These are phyloP conservation scores for Acleris emargana DNA, from an alignment of 2,888 invertebrate genomes.

Conservation along the genomic window DNA sequence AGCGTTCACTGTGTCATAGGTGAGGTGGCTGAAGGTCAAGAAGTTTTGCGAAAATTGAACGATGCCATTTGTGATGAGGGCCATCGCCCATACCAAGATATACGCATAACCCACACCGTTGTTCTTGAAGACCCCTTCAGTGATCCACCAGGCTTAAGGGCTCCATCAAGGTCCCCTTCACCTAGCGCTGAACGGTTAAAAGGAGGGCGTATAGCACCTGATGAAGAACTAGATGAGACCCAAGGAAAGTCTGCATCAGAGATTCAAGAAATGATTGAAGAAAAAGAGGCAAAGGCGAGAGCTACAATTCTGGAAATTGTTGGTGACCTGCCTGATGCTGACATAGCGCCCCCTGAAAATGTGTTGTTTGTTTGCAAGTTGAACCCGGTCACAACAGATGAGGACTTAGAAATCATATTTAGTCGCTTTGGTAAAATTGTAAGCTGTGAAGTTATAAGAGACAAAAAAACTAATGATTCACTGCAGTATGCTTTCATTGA, in stretches of 20 bases:
- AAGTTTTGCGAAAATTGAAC: constrained; percentile 94
- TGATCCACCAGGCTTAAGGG: constrained; percentile 90
- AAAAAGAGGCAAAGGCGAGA: constrained; percentile 97
- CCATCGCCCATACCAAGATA: constrained; percentile 96
- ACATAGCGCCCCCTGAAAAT: constrained; percentile 99
- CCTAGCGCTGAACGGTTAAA: constrained; percentile 91
- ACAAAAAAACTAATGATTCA: constrained; percentile 95
- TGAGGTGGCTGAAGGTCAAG: constrained; percentile 95
- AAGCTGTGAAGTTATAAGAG: constrained; percentile 97
- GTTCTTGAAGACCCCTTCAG: constrained; percentile 98
- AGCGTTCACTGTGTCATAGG: constrained; percentile 97
- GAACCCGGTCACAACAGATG: constrained; percentile 98
- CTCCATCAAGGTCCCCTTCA: constrained; percentile 95
- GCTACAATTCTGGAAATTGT: constrained; percentile 99
- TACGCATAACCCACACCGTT: constrained; percentile 98
- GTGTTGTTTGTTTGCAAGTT: constrained; percentile 99
- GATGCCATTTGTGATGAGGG: constrained; percentile 96
- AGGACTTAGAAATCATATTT: constrained; percentile 98
- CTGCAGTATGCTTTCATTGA: constrained; percentile 99
- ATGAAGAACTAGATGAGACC: constrained; percentile 96
- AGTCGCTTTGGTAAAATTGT: constrained; percentile 97
- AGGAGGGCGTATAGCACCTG: constrained; percentile 95
- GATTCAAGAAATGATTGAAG: constrained; percentile 93
- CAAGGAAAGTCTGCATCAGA: constrained; percentile 93
- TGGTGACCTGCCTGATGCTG: constrained; percentile 98